Base-by-base conservation (phyloP, 2,888 invertebrate species). In the Mythimna lalbum region DNA sequence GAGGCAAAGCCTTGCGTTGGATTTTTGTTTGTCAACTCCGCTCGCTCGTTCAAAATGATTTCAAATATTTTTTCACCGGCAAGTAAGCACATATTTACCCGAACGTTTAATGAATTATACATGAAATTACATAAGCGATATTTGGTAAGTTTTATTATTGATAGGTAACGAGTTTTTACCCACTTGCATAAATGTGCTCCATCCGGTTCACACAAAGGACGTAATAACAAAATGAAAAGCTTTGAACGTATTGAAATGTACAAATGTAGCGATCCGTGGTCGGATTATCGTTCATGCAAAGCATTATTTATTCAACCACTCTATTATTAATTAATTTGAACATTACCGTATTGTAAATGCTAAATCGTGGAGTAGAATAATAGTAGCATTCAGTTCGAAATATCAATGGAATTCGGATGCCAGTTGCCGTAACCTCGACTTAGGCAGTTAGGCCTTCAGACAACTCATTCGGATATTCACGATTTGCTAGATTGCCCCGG, bases 401-500 rank as follows among this genome's bases (percentile, higher is more conserved):
- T 65, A 70, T 81, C 81, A 78, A 81, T 73, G 64, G 43, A 10
- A 43, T 70, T 33, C 1, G 21, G 56, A 55, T 21, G 57, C 36
- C 36, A 43, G 33, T 57, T 21, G 55, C 33, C 39, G 63, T 78
- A 81, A 78, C 66, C 67, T 64, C 63, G 73, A 67, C 63, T 67
- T 50, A 52, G 61, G 17, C 5, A 53, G 55, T 55, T 49, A 65
- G 59, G 55, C 65, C 78, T 83, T 65, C 64, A 75, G 68, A 78
- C 77, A 78, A 69, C 70, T 72, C 52, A 67, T 63, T 71, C 33
- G 71, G 69, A 72, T 79, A 76, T 82, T 81, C 78, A 81, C 82
- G 80, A 83, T 86, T 83, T 75, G 72, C 79, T 81, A 78, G 87
- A 84, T 84, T 90, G 91, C 92, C 91, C 91, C 88, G 88, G 87